Conservation (phyloP, 2,888 invertebrate species). For the Tholera decimalis region DNA sequence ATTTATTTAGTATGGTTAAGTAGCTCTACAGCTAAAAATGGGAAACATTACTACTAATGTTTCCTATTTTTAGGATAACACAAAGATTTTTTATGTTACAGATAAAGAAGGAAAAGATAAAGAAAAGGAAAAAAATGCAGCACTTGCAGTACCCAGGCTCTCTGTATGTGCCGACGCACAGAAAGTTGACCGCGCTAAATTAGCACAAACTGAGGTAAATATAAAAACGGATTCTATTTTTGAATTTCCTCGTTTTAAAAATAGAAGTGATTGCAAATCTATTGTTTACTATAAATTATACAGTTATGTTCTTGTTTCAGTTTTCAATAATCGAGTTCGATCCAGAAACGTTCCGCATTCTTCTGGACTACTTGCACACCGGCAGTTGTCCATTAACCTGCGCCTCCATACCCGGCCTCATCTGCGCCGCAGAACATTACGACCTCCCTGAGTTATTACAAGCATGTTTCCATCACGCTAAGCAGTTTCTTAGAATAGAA, state of each 20-base stretch:
- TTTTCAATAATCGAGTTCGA: constrained; percentile 99
- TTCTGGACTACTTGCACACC: constrained; percentile 97
- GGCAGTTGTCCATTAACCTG: constrained; percentile 98
- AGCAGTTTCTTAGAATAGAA: constrained; percentile 97
- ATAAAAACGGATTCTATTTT: constrained; percentile 19
- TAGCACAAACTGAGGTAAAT: constrained; percentile 97
- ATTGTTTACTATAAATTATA: constrained; percentile 17
- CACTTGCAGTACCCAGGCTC: constrained; percentile 96
- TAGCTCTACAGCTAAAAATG: too few species aligned
- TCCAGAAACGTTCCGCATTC: constrained; percentile 97
- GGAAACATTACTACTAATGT: too few species aligned
- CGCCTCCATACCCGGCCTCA: constrained; percentile 97
- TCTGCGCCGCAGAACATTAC: constrained; percentile 98
- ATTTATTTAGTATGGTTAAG: background rate
- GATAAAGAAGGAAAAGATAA: constrained; percentile 96
- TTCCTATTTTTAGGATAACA: background rate
- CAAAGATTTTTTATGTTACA: constrained; percentile 74
- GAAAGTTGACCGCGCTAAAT: constrained; percentile 97
- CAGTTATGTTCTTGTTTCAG: constrained; percentile 83
- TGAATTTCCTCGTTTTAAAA: constrained; percentile 24
- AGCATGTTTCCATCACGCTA: constrained; percentile 98
- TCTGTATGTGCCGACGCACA: constrained; percentile 98
- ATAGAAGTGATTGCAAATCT: constrained; percentile 22
- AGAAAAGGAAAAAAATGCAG: constrained; percentile 94
- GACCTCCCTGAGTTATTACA: constrained; percentile 97